phyloP scores from a whole-genome alignment of 2,888 invertebrate species.

The Pheosia gnoma region DNA sequence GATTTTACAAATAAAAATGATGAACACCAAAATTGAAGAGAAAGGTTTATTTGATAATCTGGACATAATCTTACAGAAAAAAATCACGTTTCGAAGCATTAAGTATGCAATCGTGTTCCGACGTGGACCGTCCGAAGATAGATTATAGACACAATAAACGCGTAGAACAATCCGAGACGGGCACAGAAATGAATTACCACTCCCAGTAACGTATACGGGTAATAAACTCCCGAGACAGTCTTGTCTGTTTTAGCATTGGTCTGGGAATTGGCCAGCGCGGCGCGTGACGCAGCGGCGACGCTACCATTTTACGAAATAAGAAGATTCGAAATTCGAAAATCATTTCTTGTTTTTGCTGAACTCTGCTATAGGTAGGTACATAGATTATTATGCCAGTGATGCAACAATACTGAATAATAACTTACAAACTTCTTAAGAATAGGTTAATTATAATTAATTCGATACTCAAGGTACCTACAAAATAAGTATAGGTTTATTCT shows the following conservation, averaged over 20 bases:
- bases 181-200: slow-evolving; percentile 3
- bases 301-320: not conserved
- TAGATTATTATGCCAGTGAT: not conserved
- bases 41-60: too few species aligned
- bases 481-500: too few species aligned
- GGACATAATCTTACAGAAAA: not conserved
- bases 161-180: slow-evolving; percentile 3
- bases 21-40: too few species aligned
- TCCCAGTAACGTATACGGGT: slow-evolving; percentile 1
- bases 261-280: slow-evolving; percentile 3
- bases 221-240: slow-evolving; percentile 2
- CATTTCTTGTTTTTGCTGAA: not conserved
- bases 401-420: too few species aligned
- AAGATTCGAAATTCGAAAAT: not conserved
- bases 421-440: too few species aligned
- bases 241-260: slow-evolving; percentile 5
- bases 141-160: slow-evolving; percentile 1
- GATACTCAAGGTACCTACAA: too few species aligned
- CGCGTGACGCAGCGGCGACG: not conserved
- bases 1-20: too few species aligned
- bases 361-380: not conserved
- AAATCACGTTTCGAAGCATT: not conserved
- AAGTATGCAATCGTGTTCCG: not conserved
- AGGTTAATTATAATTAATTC: too few species aligned
- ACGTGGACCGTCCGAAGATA: not conserved